phyloP scores from a whole-genome alignment of 2,888 invertebrate genomes.

The Stegana nigrithorax region DNA sequence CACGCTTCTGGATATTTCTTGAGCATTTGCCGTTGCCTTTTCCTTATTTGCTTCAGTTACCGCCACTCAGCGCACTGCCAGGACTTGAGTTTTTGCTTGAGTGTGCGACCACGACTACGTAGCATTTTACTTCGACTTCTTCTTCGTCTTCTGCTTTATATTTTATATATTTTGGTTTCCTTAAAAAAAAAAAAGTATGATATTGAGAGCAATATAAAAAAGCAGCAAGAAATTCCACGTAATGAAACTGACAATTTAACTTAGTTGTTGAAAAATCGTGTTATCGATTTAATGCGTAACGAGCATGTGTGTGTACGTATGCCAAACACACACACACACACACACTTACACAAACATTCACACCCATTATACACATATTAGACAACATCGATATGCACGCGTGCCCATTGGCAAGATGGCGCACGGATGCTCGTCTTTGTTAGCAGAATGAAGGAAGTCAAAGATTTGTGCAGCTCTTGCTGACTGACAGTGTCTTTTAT shows the following conservation, averaged over 20 bases:
- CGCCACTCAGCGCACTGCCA: constrained; percentile 40
- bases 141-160: too few relatives aligned
- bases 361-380: too few relatives aligned
- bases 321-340: constrained; percentile 4
- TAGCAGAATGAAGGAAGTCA: constrained; percentile 1
- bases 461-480: constrained; percentile 22
- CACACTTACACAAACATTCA: too few relatives aligned
- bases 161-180: background rate
- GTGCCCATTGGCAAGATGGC: too few relatives aligned
- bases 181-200: constrained; percentile 35
- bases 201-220: constrained; percentile 24
- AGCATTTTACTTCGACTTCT: too few relatives aligned
- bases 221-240: constrained; percentile 38
- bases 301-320: constrained; percentile 27
- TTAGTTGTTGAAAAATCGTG: constrained; percentile 56
- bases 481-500: constrained; percentile 47
- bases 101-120: too few relatives aligned
- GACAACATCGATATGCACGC: too few relatives aligned
- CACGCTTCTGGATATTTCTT: background rate
- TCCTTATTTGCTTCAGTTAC: background rate
- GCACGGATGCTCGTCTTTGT: too few relatives aligned
- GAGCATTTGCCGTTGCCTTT: background rate
- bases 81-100: constrained; percentile 51
- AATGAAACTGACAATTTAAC: constrained; percentile 62
- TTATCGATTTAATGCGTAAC: constrained; percentile 58